A percentile compares a stretch with the other conserved stretches of the same genome.
Conservation (phyloP, 2,888 invertebrate species). For the Acronicta leporina region DNA sequence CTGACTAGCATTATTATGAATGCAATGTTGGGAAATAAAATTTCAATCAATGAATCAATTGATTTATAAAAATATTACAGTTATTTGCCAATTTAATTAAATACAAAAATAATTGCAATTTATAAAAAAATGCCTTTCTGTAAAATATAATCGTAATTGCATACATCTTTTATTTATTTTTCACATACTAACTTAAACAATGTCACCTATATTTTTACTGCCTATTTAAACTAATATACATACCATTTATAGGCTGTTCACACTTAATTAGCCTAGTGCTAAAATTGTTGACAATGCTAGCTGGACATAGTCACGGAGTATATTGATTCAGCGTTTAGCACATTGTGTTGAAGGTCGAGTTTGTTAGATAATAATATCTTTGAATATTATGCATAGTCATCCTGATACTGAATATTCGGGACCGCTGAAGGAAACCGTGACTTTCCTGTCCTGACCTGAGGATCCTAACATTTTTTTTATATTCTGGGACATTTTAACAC, state of each 20-base stretch:
- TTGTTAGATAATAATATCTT: conserved; percentile 30
- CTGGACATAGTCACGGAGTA: conserved; percentile 25
- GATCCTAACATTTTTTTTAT: too few species aligned
- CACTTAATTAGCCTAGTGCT: conserved; percentile 25
- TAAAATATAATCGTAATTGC: too few species aligned
- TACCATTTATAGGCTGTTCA: conserved; percentile 31
- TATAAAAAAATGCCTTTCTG: too few species aligned
- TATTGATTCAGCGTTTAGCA: conserved; percentile 47
- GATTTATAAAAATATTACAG: too few species aligned
- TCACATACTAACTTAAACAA: conserved; percentile 7
- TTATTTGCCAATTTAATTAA: too few species aligned
- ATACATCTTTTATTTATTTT: too few species aligned
- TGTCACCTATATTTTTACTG: conserved; percentile 16
- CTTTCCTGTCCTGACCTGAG: too few species aligned
- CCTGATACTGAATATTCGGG: conserved; percentile 5
- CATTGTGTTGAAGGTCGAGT: conserved; percentile 37
- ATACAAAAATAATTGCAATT: too few species aligned
- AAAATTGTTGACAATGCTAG: conserved; percentile 32
- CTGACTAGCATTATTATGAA: too few species aligned
- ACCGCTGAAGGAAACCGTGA: conserved; percentile 4
- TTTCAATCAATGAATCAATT: too few species aligned
- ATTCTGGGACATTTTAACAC: too few species aligned
- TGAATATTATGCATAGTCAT: conserved; percentile 28
- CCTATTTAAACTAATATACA: conserved; percentile 18
- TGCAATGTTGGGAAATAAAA: too few species aligned